A percentile compares a stretch with the other conserved stretches of the same genome.
These are phyloP conservation scores for Tubiluchus corallicola DNA, from an alignment of 2,888 invertebrate species.

Conservation along the genomic window DNA sequence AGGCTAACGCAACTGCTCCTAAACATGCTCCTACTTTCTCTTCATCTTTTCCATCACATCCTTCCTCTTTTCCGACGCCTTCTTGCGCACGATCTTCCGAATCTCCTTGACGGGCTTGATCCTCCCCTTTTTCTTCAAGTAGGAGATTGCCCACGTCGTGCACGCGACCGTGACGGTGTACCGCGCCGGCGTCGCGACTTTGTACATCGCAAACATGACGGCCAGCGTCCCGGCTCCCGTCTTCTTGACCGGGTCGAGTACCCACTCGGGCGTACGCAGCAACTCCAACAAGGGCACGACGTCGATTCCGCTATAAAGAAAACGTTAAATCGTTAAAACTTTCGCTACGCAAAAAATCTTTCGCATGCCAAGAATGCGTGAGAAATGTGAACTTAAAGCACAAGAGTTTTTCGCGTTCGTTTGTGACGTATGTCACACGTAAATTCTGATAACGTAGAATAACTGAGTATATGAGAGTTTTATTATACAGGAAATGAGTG, in stretches of 20 bases:
- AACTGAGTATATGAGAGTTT: too few relatives aligned
- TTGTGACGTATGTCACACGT: too few relatives aligned
- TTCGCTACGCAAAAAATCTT: too few relatives aligned
- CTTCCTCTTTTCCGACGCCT: background rate
- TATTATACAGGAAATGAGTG: too few relatives aligned
- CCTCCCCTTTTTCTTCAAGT: constrained; percentile 55
- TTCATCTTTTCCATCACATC: background rate
- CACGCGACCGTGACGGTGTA: constrained; percentile 68
- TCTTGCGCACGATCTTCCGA: constrained; percentile 2
- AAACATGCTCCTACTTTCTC: too few relatives aligned
- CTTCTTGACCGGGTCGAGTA: constrained; percentile 52
- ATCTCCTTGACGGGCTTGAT: constrained; percentile 46
- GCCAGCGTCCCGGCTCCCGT: constrained; percentile 74
- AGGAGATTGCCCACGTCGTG: constrained; percentile 64
- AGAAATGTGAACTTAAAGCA: too few relatives aligned
- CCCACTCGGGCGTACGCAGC: constrained; percentile 53
- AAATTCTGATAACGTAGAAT: too few relatives aligned
- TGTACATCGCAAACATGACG: constrained; percentile 75
- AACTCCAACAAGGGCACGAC: constrained; percentile 55
- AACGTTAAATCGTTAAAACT: too few relatives aligned
- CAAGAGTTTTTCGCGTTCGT: too few relatives aligned
- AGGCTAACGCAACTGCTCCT: too few relatives aligned
- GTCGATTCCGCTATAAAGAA: constrained; percentile 62
- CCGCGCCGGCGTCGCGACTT: constrained; percentile 69
- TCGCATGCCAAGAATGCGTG: too few relatives aligned